Evolutionary conservation across 1,140 invertebrate species (phyloP), one percentile per base, ranked within the genome.

Genomic region (Melanaphis sacchari): DNA sequence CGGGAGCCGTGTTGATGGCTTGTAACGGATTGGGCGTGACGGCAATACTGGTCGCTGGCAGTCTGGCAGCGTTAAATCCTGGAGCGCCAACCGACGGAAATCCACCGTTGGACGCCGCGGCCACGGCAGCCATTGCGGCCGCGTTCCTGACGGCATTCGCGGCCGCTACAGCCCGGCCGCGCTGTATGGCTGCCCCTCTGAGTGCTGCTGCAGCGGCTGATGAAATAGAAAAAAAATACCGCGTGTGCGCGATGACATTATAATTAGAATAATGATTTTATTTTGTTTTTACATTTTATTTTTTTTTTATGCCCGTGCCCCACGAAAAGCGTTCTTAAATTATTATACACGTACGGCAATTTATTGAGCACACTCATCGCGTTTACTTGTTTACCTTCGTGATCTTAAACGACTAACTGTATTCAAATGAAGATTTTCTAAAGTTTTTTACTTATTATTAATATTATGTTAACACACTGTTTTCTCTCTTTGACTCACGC

Each of bases 101-200:
- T 94, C 97, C 96, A 85, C 97, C 96, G 94, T 97, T 96, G 54
- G 97, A 96, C 66, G 96, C 95, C 21, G 95, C 95, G 24, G 96
- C 96, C 59, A 97, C 97, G 94, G 96, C 97, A 95, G 97, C 96
- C 89, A 97, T 96, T 11, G 91, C 91, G n/a, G 91, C 91, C 7
- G 91, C 91, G 24, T 92, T 92, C 93, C 97, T 97, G 95, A 97
- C 97, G 52, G 97, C 96, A 82, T 96, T 96, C n/a, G 96, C 95
- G 54, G 95, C 95, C 94, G 95, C 96, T 24, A 94, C 81, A 59
- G 96, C 96, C 94, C 97, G 95, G 93, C 97, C 96, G 91, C 97
- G 96, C 94, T 97, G 97, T 94, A 97, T 96, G 41, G 97, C 97
- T 94, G 97, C 97, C 94, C 97, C 97, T 95, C 96, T 95, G 94